phyloP scores from a whole-genome alignment of 1,140 invertebrate genomes.

The Goniozus legneri region DNA sequence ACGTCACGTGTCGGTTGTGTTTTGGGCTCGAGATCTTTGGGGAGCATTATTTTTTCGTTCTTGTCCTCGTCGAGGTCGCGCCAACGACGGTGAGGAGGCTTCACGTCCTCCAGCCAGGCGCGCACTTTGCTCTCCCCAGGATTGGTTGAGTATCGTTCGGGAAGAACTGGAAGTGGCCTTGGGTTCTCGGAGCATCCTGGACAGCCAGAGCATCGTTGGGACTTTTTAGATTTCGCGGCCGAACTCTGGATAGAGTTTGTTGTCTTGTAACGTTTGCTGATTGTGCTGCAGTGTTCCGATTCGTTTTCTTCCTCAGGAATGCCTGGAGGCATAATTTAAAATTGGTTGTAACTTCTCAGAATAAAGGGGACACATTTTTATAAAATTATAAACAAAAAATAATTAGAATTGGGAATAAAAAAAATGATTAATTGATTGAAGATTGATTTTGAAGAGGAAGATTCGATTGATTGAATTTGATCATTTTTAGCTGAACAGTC shows the following conservation, averaged over 20 bases:
- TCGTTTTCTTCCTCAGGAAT: conserved; percentile 76
- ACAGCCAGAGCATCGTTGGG: conserved; percentile 60
- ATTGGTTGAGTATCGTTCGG: conserved; percentile 22
- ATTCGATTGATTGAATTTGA: no score
- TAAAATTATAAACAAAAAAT: no score
- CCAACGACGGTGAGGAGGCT: conserved; percentile 35
- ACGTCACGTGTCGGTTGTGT: conserved; percentile 33
- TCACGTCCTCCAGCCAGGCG: conserved; percentile 75
- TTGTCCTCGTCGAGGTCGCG: conserved; percentile 20
- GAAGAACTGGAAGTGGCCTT: conserved; percentile 22
- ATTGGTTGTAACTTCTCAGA: no score
- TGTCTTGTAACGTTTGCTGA: conserved; percentile 34
- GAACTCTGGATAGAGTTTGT: conserved; percentile 25
- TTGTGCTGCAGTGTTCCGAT: conserved; percentile 29
- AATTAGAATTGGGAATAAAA: no score
- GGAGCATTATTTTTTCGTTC: no score
- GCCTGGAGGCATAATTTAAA: no score
- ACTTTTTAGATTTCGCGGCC: conserved; percentile 25
- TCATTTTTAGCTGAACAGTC: no score
- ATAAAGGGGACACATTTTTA: no score
- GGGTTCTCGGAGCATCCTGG: conserved; percentile 58
- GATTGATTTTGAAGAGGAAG: no score
- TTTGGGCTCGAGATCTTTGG: conserved; percentile 25
- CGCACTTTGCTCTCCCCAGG: conserved; percentile 68
- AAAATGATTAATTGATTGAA: no score